Percentiles rank a stretch among this genome's conserved stretches.
Conservation (phyloP, 2,113 vertebrate species). For the Odontophorus gujanensis region DNA sequence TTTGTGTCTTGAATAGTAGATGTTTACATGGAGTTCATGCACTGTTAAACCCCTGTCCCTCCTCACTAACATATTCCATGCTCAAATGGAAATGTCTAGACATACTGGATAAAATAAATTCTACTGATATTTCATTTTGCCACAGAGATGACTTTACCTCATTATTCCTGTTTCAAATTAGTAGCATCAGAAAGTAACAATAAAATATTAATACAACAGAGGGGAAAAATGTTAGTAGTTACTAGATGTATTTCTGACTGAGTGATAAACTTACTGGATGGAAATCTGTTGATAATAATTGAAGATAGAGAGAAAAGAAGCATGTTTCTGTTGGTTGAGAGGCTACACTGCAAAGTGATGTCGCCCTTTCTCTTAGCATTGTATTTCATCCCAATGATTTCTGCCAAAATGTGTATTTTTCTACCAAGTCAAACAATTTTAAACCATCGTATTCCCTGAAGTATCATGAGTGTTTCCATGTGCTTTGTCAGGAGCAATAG, state of each 20-base stretch:
- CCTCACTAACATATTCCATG: neutral
- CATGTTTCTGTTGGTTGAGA: neutral
- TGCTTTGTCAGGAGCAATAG: neutral
- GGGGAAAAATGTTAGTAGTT: neutral
- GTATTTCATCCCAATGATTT: neutral
- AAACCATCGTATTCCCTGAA: neutral
- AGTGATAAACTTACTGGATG: neutral
- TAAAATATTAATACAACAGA: neutral
- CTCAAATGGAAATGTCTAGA: slow-evolving; percentile 21
- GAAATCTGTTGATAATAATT: neutral
- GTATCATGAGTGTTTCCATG: neutral
- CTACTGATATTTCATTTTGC: slow-evolving; percentile 11
- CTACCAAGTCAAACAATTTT: neutral
- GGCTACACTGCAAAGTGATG: neutral
- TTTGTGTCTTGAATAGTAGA: slow-evolving; percentile 11
- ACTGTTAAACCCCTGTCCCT: slow-evolving; percentile 24
- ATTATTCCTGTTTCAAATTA: slow-evolving; percentile 33
- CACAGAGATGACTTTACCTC: slow-evolving; percentile 29
- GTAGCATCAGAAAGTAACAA: neutral
- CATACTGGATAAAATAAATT: neutral
- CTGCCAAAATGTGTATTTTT: neutral
- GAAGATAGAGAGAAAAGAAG: neutral
- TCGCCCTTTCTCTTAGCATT: neutral
- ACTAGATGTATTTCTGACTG: neutral
- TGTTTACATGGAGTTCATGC: slow-evolving; percentile 35